Evolutionary conservation across 2,797 vertebrate genomes (phyloP), one percentile per base, ranked within the genome.

Genomic region (Macroramphosus scolopax): DNA sequence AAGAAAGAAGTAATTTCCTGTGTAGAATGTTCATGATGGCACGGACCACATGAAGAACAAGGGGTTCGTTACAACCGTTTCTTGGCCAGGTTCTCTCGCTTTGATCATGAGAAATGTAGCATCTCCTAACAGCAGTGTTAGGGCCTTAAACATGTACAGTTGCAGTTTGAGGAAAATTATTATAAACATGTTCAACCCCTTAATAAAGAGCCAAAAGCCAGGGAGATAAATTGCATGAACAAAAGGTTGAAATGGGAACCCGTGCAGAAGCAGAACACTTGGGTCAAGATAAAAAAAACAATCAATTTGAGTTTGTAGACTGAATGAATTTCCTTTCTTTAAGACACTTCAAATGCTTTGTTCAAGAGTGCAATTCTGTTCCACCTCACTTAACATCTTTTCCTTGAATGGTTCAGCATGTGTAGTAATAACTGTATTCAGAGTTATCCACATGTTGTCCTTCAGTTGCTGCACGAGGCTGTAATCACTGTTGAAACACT

Each of bases 401-500:
- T 13, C 11, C 15, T 5, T 11, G 17, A 31, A 39, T 24, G 12
- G 9, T 15, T 18, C 16, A 28, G 9, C 13, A 18, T 17, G 16
- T 30, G 4, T n/a, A n/a, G 14, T n/a, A 25, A n/a, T n/a, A n/a
- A n/a, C n/a, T n/a, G n/a, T n/a, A n/a, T n/a, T n/a, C n/a, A n/a
- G n/a, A n/a, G 17, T 52, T 16, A 30, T 49, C 52, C 44, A 63
- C 44, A 40, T 53, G 40, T 29, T 61, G 48, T 34, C 52, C 41
- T 59, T 51, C 46, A 67, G 51, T 59, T 61, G 40, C 25, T 18
- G 32, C 6, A 3, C 47, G 46, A n/a, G n/a, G n/a, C n/a, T n/a
- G n/a, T n/a, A n/a, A n/a, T n/a, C n/a, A n/a, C n/a, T 45, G 73
- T 13, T 83, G 83, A 84, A 75, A 80, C 74, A 85, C 32, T 83